Conservation (phyloP, 2,888 invertebrate species). For the Mythimna impura region DNA sequence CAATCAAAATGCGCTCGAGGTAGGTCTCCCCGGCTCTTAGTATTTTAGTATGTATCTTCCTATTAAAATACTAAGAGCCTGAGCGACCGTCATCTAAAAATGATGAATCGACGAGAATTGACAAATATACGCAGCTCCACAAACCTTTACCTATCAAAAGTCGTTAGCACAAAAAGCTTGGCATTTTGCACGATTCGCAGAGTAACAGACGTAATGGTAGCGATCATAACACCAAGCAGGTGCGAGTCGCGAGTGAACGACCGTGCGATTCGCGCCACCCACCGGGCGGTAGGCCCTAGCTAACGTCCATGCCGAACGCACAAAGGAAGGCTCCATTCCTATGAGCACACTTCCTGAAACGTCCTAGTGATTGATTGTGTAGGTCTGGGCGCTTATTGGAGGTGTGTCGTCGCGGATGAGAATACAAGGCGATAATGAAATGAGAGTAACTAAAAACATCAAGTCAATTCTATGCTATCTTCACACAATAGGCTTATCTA, state of each 20-base stretch:
- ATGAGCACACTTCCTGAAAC: slow-evolving; percentile 44
- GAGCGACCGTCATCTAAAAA: no score
- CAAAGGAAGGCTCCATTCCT: slow-evolving; percentile 40
- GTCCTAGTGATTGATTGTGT: slow-evolving; percentile 49
- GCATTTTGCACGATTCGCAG: slow-evolving; percentile 44
- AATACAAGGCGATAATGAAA: slow-evolving; percentile 22
- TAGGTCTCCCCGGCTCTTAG: no score
- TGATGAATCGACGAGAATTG: neutral
- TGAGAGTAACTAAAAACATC: neutral
- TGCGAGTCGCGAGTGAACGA: slow-evolving; percentile 76
- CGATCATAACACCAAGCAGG: slow-evolving; percentile 55
- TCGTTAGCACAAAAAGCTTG: slow-evolving; percentile 30
- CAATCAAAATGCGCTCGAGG: no score
- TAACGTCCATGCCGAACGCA: slow-evolving; percentile 52
- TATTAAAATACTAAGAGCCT: no score
- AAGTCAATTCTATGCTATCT: neutral
- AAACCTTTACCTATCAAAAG: slow-evolving; percentile 2
- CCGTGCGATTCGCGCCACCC: slow-evolving; percentile 82
- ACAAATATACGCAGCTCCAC: neutral
- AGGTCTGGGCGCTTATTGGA: slow-evolving; percentile 5
- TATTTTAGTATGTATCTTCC: no score
- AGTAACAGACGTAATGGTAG: slow-evolving; percentile 57
- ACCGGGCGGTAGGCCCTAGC: slow-evolving; percentile 74
- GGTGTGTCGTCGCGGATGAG: neutral
- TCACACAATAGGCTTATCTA: neutral